Base-by-base conservation (phyloP, 2,888 invertebrate species). In the Tenthredo livida region DNA sequence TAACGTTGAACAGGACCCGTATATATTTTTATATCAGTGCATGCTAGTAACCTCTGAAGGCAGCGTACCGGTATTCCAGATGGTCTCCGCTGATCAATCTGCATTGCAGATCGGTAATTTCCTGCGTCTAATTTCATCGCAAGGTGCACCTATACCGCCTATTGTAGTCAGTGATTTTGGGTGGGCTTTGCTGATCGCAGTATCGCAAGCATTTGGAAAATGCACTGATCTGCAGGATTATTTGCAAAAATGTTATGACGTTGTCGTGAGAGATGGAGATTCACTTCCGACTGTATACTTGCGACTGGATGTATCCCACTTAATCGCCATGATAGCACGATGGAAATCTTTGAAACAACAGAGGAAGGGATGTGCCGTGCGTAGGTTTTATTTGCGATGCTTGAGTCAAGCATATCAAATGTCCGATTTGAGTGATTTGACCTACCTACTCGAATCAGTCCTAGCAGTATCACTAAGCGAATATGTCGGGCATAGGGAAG, bases 221-320 rank as follows among this genome's bases (percentile, higher is more conserved):
- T 88, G 87, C 84, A 83, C 6, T 33, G 65, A 85, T 77, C 85
- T 87, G 43, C 25, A 10, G 5, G 72, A 87, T 2, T 88, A 88
- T 17, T 75, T 87, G 25, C 82, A 88, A 61, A 87, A 37, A 6
- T 37, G 37, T 6, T 37, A 37, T 37, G 50, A 85, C 87, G 87
- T 21, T 70, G 65, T 86, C 58, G 73, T 67, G 21, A 10, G 10
- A 47, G 29, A 37, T 33, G 0, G 37, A 0, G n/a, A 5, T 12
- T 9, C 33, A 61, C 15, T 80, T 50, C 86, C 87, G 40, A 67
- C 85, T 10, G 17, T 85, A 15, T 87, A 85, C 25, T 80, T 88
- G 0, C 83, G 88, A 75, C 43, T 87, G 10, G 88, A 88, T 33
- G 87, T 87, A 1, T 86, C 87, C 47, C 88, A 88, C 33, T 54